Conservation (phyloP, 2,888 invertebrate species). For the Odontomyia ornata region DNA sequence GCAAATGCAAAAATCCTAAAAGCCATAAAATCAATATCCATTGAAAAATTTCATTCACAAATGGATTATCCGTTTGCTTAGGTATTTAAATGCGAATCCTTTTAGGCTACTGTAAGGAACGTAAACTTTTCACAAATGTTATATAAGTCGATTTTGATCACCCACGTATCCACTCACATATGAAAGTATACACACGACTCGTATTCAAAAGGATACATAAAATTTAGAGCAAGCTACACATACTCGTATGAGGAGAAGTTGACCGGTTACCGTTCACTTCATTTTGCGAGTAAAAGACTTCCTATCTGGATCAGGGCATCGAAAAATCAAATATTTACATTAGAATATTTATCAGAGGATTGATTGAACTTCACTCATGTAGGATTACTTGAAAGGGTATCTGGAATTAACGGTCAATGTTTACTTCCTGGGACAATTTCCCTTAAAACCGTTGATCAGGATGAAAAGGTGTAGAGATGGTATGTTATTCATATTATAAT, state of each 20-base stretch:
- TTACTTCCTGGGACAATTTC: background rate
- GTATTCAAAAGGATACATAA: no score
- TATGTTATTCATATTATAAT: no score
- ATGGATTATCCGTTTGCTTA: background rate
- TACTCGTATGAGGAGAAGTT: no score
- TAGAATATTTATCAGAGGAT: slow-evolving; percentile 49
- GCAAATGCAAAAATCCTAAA: background rate
- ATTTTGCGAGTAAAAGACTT: no score
- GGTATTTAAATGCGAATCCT: background rate
- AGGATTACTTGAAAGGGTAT: background rate
- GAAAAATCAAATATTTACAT: slow-evolving; percentile 49
- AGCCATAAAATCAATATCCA: background rate
- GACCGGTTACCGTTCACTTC: no score
- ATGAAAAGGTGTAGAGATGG: no score
- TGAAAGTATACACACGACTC: background rate
- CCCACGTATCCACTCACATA: background rate
- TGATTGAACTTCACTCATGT: slow-evolving; percentile 42
- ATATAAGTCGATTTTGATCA: background rate
- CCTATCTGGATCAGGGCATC: slow-evolving; percentile 22
- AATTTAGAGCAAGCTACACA: no score
- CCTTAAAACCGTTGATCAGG: no score
- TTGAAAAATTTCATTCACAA: background rate
- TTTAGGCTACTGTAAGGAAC: background rate
- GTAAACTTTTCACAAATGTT: background rate
- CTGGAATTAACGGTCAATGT: background rate